These are phyloP conservation scores for Orchesella cincta DNA, from an alignment of 1,140 invertebrate genomes.

Conservation along the genomic window DNA sequence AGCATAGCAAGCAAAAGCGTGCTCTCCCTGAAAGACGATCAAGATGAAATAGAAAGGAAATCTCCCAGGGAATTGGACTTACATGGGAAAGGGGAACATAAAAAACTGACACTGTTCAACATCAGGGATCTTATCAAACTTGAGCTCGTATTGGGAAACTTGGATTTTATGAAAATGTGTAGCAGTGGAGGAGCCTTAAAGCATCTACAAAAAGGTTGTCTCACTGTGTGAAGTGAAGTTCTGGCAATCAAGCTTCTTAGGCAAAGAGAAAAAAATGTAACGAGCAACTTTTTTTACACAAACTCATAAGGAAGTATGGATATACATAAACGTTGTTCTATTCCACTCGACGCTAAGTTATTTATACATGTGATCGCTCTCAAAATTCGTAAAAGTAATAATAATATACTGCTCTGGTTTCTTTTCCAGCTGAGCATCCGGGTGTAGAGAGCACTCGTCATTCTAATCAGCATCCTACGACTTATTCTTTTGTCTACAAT, in stretches of 20 bases:
- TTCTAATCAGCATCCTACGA: too few relatives aligned
- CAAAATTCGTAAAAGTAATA: too few relatives aligned
- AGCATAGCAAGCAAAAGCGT: neutral
- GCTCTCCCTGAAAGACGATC: slow-evolving; percentile 22
- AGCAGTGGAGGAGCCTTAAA: neutral
- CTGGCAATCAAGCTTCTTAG: neutral
- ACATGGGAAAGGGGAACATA: slow-evolving; percentile 8
- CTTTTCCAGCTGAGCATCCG: too few relatives aligned
- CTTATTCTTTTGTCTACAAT: too few relatives aligned
- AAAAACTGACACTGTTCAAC: neutral
- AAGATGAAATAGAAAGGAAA: slow-evolving; percentile 28
- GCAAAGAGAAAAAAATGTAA: neutral
- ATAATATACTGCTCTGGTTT: too few relatives aligned
- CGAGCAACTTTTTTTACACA: too few relatives aligned
- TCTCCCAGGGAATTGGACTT: slow-evolving; percentile 21
- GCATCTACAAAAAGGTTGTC: neutral
- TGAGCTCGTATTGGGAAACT: slow-evolving; percentile 1
- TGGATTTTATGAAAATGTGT: slow-evolving; percentile 6
- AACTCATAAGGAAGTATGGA: too few relatives aligned
- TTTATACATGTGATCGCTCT: too few relatives aligned
- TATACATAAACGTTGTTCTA: too few relatives aligned
- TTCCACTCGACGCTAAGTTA: too few relatives aligned
- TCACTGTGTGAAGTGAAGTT: neutral
- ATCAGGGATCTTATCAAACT: neutral
- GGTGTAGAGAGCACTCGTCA: too few relatives aligned